Base-by-base conservation (phyloP, 2,797 vertebrate genomes). In the Otus scops region DNA sequence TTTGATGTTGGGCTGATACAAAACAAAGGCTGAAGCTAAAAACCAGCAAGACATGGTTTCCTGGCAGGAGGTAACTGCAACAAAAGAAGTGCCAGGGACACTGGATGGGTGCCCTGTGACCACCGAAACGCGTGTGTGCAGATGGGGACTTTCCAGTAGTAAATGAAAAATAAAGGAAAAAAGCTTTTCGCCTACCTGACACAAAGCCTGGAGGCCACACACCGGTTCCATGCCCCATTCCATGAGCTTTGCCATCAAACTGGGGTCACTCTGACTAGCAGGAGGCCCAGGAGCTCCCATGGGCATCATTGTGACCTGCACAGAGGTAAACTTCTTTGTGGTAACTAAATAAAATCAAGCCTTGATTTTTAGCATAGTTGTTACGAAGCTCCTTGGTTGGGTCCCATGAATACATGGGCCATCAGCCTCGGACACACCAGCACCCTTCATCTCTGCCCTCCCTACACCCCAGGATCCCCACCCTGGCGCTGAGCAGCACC, bases 141-240 rank as follows among this genome's bases (percentile, higher is more conserved):
- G 28, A 2, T 9, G 6, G 34, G 10, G 14, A 21, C 6, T 93
- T 74, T 1, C n/a, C 24, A 73, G 30, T n/a, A 13, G 9, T 10
- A 57, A 71, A 81, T 45, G 17, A 11, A 64, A 75, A 94, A 79
- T 20, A 7, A n/a, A 87, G n/a, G 38, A 9, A 30, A 70, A 88
- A 93, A 67, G 0, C 3, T 80, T 80, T 85, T 63, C 6, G 51
- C 19, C 28, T 59, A 12, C 38, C 19, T 61, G 30, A 12, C 10
- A 5, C 9, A 26, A 67, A 86, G 7, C 23, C 28, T 57, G 63
- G 24, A 54, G 63, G 59, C 32, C 47, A 53, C 14, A 38, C 13
- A 10, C 11, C 0, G 0, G 7, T 50, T 59, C 24, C 23, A 3
- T 23, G 27, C 5, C 11, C n/a, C 10, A 0, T 2, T 76, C 6